phyloP scores from a whole-genome alignment of 2,113 vertebrate species.

The Vireo altiloquus region DNA sequence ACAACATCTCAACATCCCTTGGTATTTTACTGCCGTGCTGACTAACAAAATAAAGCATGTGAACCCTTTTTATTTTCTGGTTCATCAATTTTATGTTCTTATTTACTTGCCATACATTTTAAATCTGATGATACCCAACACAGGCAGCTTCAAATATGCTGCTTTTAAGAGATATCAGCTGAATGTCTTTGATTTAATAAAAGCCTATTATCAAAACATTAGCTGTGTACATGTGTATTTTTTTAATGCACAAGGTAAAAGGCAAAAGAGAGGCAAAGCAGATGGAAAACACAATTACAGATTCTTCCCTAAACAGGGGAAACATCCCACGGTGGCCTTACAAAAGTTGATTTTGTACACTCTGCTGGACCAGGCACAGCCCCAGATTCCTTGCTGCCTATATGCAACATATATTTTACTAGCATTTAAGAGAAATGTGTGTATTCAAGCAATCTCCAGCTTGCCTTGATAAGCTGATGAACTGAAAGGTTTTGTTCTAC shows the following conservation, averaged over 20 bases:
- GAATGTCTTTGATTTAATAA: not conserved
- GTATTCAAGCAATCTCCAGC: not conserved
- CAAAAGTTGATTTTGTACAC: not conserved
- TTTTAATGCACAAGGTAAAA: not conserved
- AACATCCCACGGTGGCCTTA: not conserved
- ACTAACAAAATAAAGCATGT: not conserved
- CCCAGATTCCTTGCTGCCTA: not conserved
- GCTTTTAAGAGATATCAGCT: not conserved
- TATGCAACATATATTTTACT: not conserved
- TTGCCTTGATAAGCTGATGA: not conserved
- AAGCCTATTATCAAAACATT: not conserved
- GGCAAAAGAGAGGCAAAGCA: not conserved
- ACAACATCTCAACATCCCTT: not conserved
- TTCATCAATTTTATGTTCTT: conserved; percentile 20
- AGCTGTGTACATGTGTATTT: rapidly evolving
- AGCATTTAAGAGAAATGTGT: not conserved
- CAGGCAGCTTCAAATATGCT: not conserved
- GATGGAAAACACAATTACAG: not conserved
- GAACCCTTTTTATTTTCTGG: not conserved
- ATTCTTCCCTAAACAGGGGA: not conserved
- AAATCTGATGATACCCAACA: not conserved
- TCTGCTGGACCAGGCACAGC: not conserved
- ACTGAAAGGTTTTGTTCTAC: not conserved
- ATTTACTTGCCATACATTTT: not conserved
- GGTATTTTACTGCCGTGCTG: not conserved